Percentiles rank a stretch among this genome's conserved stretches.
Conservation (phyloP, 2,113 vertebrate genomes). For the Labrus mixtus region DNA sequence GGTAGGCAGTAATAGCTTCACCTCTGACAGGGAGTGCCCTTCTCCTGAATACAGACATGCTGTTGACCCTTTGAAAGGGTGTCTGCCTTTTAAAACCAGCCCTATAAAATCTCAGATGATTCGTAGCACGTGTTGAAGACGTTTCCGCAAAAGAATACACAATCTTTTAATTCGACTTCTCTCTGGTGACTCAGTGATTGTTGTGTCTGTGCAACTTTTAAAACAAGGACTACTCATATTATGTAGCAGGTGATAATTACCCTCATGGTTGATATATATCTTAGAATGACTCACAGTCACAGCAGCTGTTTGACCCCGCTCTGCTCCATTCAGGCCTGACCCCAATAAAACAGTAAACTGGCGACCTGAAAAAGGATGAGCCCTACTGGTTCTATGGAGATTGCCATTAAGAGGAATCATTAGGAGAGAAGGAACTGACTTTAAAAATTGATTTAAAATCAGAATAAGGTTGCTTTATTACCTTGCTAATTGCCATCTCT, state of each 20-base stretch:
- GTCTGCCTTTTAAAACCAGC: constrained; percentile 30
- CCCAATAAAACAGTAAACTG: not conserved
- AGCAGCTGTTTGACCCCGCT: constrained; percentile 8
- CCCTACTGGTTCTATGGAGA: too few relatives aligned
- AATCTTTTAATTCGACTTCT: not conserved
- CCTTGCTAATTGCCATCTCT: too few relatives aligned
- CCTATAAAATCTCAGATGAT: not conserved
- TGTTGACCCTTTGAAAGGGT: constrained; percentile 21
- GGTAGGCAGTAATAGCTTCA: constrained; percentile 55
- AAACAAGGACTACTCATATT: constrained; percentile 48
- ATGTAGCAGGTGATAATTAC: constrained; percentile 36
- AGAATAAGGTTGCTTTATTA: too few relatives aligned
- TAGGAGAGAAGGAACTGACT: too few relatives aligned
- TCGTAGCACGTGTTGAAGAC: not conserved
- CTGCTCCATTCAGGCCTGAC: constrained; percentile 8
- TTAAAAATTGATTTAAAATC: too few relatives aligned
- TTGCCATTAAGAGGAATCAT: too few relatives aligned
- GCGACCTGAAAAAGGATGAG: too few relatives aligned
- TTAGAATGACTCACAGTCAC: constrained; percentile 54
- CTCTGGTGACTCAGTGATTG: constrained; percentile 63
- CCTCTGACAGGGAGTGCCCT: constrained; percentile 40
- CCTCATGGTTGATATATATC: constrained; percentile 47
- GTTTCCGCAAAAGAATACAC: not conserved
- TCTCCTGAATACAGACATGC: constrained; percentile 10
- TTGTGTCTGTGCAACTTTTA: constrained; percentile 60